A percentile compares a stretch with the other conserved stretches of the same genome.
Evolutionary conservation across 23 tunicate species (phyloP).

Genomic region (Pegea sp.): DNA sequence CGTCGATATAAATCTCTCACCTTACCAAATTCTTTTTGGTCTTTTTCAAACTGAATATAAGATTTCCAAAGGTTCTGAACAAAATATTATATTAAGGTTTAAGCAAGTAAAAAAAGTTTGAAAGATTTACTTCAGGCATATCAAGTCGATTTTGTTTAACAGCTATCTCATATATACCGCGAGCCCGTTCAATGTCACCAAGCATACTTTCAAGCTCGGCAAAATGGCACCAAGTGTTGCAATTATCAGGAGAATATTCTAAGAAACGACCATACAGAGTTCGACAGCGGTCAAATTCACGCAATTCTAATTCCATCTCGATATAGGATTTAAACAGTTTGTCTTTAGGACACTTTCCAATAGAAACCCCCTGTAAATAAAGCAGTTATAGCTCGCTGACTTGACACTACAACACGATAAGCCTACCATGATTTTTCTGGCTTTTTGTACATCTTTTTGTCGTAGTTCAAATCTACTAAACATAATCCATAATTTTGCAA

Average conservation of each 20-base stretch:
- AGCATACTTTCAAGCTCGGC: conserved; percentile 85
- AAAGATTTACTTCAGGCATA: conserved; percentile 66
- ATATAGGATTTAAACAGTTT: conserved; percentile 75
- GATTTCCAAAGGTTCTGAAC: conserved; percentile 79
- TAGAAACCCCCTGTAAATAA: conserved; percentile 55
- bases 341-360: conserved; percentile 97
- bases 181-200: conserved; percentile 76
- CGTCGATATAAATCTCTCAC: conserved; percentile 60
- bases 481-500: conserved; percentile 90
- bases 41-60: conserved; percentile 83
- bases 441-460: conserved; percentile 53
- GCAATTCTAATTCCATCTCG: conserved; percentile 77
- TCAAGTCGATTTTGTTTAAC: conserved; percentile 65
- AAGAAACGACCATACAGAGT: conserved; percentile 65
- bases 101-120: not conserved
- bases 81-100: not conserved
- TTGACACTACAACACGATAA: not conserved
- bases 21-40: conserved; percentile 42
- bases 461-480: conserved; percentile 80
- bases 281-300: conserved; percentile 97
- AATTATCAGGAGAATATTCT: conserved; percentile 74
- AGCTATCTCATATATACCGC: conserved; percentile 78
- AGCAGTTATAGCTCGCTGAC: not conserved
- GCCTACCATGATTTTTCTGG: conserved; percentile 63
- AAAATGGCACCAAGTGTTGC: conserved; percentile 88